Conservation (phyloP, 2,113 vertebrate genomes). For the Potamarius usumacintae region DNA sequence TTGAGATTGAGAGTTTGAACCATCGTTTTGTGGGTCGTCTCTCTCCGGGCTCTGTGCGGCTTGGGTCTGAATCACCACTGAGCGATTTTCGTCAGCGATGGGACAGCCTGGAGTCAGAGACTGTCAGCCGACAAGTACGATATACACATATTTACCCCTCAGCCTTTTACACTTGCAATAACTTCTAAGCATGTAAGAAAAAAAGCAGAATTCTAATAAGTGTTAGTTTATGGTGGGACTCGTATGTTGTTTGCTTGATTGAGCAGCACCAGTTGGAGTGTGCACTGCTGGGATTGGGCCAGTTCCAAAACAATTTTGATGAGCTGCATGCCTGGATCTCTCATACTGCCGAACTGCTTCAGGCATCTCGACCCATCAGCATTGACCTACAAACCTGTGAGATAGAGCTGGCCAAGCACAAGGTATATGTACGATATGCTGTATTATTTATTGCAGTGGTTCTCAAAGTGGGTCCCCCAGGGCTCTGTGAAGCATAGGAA, state of each 20-base stretch:
- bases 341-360: constrained; percentile 76
- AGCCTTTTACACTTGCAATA: not conserved
- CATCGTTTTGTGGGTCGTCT: constrained; percentile 73
- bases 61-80: constrained; percentile 59
- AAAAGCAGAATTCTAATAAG: not conserved
- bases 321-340: constrained; percentile 83
- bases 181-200: not conserved
- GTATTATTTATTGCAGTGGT: not conserved
- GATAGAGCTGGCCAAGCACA: constrained; percentile 89
- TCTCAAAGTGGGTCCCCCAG: not conserved
- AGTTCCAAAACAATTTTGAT: constrained; percentile 85
- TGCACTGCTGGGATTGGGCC: constrained; percentile 82
- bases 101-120: constrained; percentile 82
- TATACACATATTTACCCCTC: not conserved
- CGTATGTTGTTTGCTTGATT: not conserved
- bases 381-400: constrained; percentile 86
- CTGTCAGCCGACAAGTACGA: constrained; percentile 79
- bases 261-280: constrained; percentile 83
- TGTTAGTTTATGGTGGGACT: not conserved
- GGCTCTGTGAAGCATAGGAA: not conserved
- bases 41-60: constrained; percentile 63
- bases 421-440: constrained; percentile 66
- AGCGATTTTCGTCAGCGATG: constrained; percentile 80
- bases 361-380: constrained; percentile 65
- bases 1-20: constrained; percentile 83